phyloP scores from a whole-genome alignment of 2,113 vertebrate species.

The Dicaeum eximium region DNA sequence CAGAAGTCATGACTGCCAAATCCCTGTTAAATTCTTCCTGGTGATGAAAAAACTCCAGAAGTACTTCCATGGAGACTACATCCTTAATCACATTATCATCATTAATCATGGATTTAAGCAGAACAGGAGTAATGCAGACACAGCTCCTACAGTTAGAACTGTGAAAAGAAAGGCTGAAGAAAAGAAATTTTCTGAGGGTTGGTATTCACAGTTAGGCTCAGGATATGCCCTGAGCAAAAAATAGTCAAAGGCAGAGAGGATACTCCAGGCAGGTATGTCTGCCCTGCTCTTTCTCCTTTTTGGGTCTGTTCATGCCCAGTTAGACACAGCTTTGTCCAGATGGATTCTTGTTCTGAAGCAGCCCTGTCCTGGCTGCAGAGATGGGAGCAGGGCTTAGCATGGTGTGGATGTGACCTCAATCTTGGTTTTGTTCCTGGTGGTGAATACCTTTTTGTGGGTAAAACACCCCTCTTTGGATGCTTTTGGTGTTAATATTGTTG shows the following conservation, averaged over 20 bases:
- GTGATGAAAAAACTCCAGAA: background rate
- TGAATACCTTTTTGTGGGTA: background rate
- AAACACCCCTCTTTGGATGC: background rate
- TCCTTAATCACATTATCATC: background rate
- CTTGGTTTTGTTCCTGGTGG: background rate
- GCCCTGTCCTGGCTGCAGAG: background rate
- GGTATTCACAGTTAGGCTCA: background rate
- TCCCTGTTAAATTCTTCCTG: background rate
- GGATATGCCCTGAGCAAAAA: background rate
- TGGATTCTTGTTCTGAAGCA: background rate
- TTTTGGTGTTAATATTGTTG: background rate
- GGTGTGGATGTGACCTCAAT: background rate
- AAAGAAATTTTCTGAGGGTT: background rate
- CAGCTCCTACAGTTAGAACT: background rate
- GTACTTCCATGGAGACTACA: no score
- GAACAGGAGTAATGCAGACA: background rate
- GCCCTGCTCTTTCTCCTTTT: background rate
- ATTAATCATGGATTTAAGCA: background rate
- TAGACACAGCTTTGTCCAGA: background rate
- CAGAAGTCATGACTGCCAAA: background rate
- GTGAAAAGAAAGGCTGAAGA: background rate
- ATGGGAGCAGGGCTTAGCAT: background rate
- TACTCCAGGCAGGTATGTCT: background rate
- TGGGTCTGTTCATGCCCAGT: background rate
- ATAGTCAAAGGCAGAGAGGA: background rate